These are phyloP conservation scores for Corydoras sp. DNA, from an alignment of 2,113 vertebrate genomes.

Conservation along the genomic window DNA sequence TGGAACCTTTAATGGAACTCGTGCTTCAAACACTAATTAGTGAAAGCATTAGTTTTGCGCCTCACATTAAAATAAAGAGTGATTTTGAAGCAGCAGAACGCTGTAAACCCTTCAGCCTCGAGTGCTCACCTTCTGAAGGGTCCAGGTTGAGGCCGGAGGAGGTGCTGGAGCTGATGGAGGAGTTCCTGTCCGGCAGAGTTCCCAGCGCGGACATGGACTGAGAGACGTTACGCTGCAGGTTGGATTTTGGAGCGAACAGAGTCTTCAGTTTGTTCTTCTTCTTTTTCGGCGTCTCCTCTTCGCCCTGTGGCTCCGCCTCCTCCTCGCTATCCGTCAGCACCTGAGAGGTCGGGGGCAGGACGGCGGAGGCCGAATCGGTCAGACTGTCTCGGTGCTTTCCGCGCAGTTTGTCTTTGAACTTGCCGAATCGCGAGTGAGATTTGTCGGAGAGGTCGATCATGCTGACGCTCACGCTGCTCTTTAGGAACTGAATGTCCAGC, in stretches of 20 bases:
- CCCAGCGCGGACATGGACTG: conserved; percentile 84
- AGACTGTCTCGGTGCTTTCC: conserved; percentile 74
- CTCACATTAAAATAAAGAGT: too few relatives aligned
- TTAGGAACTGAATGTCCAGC: conserved; percentile 88
- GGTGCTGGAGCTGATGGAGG: conserved; percentile 56
- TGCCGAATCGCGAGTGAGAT: conserved; percentile 79
- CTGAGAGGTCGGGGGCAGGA: conserved; percentile 63
- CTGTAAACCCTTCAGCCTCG: background rate
- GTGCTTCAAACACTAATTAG: too few relatives aligned
- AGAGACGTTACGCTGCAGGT: conserved; percentile 76
- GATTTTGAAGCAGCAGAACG: too few relatives aligned
- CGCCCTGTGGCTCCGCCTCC: conserved; percentile 51
- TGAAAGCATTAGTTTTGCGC: too few relatives aligned
- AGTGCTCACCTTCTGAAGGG: conserved; percentile 56
- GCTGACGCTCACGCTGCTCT: conserved; percentile 91
- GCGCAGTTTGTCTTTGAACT: conserved; percentile 87
- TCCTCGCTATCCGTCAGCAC: conserved; percentile 81
- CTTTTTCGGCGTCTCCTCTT: conserved; percentile 56
- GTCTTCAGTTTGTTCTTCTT: conserved; percentile 77
- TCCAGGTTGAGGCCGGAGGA: conserved; percentile 66
- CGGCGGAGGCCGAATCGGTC: conserved; percentile 63
- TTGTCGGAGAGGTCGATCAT: conserved; percentile 97
- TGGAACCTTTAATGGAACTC: too few relatives aligned
- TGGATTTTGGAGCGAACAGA: conserved; percentile 82
- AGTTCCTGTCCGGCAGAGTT: conserved; percentile 54